Evolutionary conservation across 2,888 invertebrate species (phyloP), one percentile per base, ranked within the genome.

Genomic region (Ramazzottius varieornatus): DNA sequence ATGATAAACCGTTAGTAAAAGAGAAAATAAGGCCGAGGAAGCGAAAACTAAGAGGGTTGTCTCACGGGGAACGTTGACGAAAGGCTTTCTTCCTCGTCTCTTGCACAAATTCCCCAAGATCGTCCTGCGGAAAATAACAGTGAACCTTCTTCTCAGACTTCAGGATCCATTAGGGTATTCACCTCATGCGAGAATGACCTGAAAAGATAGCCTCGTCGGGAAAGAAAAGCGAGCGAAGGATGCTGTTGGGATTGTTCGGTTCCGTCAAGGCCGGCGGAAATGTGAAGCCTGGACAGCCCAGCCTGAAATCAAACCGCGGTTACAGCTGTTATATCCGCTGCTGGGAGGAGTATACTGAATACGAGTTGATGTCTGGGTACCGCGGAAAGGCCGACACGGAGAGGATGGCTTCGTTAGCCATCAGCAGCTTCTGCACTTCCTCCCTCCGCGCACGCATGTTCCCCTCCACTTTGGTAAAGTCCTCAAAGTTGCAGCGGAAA

Each of bases 221-320:
- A 46, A 33, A 66, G n/a, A 66, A 66, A 13, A 65, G 13, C 16
- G 66, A 66, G 1, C 32, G 20, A 1, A 33, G 46, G 33, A 65
- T 1, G 29, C 34, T 40, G 13, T 65, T 33, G 29, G 4, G 1
- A 40, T 64, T 1, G 63, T 46, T 1, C 2, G 16, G 2, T 63
- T 46, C 29, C n/a, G 13, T 20, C 8, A 1, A n/a, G 2, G 2
- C 1, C 46, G 65, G 1, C 8, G 20, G 29, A 33, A 64, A 65
- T 33, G 63, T 65, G 65, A 66, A 66, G 16, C 29, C 40, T 1
- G 66, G 66, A 66, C 65, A 33, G 20, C 66, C 66, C 8, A 29
- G 32, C 33, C 40, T 40, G 20, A 40, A 40, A 40, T 20, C 8
- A 8, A 20, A 40, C 20, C 20, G 13, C 20, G 40, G 13, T 13